These are phyloP conservation scores for Microplitis demolitor DNA, from an alignment of 1,140 invertebrate species.

Conservation along the genomic window DNA sequence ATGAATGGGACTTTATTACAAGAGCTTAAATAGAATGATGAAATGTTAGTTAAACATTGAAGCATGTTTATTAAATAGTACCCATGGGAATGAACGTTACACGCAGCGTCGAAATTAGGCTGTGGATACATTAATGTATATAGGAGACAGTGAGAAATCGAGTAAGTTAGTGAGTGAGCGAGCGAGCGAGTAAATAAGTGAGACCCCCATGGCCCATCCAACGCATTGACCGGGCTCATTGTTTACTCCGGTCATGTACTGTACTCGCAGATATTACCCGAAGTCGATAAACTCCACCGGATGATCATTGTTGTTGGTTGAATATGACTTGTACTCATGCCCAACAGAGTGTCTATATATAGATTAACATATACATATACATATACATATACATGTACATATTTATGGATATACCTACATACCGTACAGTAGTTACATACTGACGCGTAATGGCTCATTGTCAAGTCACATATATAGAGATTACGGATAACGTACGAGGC, in stretches of 20 bases:
- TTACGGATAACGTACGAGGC: constrained; percentile 5
- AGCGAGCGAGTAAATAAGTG: background rate
- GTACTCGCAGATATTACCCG: constrained; percentile 26
- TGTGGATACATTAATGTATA: constrained; percentile 22
- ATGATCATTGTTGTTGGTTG: constrained; percentile 21
- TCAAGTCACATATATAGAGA: constrained; percentile 5
- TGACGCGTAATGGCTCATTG: constrained; percentile 6
- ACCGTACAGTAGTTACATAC: background rate
- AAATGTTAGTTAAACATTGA: constrained; percentile 21
- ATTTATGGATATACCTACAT: background rate
- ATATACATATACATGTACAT: background rate
- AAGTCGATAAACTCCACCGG: constrained; percentile 28
- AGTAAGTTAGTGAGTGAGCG: too few species aligned
- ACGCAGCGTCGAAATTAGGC: constrained; percentile 24
- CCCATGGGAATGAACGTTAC: constrained; percentile 7
- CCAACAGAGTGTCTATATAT: background rate
- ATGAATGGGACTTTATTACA: background rate
- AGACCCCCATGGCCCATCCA: background rate
- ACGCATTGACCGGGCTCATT: constrained; percentile 18
- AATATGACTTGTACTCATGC: constrained; percentile 9
- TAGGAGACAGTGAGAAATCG: constrained; percentile 3
- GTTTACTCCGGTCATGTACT: constrained; percentile 29
- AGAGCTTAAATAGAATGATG: background rate
- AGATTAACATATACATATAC: constrained; percentile 9
- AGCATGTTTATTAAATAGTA: constrained; percentile 10